These are phyloP conservation scores for Heliconius erato DNA, from an alignment of 2,888 invertebrate species.

Conservation along the genomic window DNA sequence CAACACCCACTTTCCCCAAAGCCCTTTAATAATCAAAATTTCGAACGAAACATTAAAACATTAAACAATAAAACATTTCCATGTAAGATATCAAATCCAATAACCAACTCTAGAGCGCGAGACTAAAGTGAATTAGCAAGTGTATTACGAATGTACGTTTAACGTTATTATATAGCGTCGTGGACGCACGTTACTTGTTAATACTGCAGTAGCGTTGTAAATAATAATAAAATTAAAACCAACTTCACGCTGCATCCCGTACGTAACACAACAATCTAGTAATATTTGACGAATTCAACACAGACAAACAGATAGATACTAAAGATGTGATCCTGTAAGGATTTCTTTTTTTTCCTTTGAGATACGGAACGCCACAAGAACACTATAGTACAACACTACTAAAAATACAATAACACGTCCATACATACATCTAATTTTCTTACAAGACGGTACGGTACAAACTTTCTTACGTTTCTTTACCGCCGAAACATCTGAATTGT, in stretches of 20 bases:
- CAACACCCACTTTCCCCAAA: too few relatives aligned
- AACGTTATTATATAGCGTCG: not conserved
- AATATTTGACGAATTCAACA: too few relatives aligned
- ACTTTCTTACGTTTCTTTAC: not conserved
- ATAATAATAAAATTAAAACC: too few relatives aligned
- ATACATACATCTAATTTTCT: not conserved
- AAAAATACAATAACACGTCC: not conserved
- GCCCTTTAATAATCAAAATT: too few relatives aligned
- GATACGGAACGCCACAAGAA: too few relatives aligned
- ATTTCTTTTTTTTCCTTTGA: too few relatives aligned
- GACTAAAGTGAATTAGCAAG: slow-evolving; percentile 11
- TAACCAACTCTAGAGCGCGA: not conserved
- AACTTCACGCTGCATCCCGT: too few relatives aligned
- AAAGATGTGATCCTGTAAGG: too few relatives aligned
- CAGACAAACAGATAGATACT: too few relatives aligned
- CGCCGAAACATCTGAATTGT: not conserved
- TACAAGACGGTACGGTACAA: not conserved
- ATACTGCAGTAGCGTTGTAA: not conserved
- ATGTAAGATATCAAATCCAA: slow-evolving; percentile 16
- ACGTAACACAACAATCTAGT: too few relatives aligned
- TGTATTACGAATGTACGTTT: slow-evolving; percentile 14
- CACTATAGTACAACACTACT: not conserved
- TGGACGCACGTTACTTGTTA: not conserved
- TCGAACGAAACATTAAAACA: too few relatives aligned
- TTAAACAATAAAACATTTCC: not conserved